Evolutionary conservation across 2,888 invertebrate genomes (phyloP).

Genomic region (Cerceris rybyensis): DNA sequence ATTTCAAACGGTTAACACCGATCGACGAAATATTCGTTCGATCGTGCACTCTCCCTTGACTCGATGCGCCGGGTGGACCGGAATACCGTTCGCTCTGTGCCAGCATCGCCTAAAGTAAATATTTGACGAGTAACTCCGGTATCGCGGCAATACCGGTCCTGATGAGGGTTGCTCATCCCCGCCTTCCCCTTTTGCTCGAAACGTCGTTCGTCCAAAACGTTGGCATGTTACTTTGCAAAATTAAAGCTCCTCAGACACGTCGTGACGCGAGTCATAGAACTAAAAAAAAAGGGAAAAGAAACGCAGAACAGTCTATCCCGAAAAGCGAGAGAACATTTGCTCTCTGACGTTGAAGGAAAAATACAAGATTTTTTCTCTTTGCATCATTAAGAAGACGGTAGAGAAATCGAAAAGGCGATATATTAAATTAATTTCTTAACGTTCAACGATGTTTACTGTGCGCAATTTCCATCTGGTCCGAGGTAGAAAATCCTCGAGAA

Average conservation of each 20-base stretch:
- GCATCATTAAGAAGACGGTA: too few relatives aligned
- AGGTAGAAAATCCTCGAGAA: background rate
- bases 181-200: constrained; percentile 43
- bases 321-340: too few relatives aligned
- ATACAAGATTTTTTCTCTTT: too few relatives aligned
- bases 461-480: background rate
- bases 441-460: background rate
- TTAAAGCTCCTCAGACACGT: constrained; percentile 47
- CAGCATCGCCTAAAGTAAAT: constrained; percentile 71
- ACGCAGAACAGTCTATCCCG: too few relatives aligned
- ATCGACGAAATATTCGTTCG: constrained; percentile 52
- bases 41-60: constrained; percentile 27
- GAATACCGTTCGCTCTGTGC: constrained; percentile 50
- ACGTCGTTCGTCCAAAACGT: constrained; percentile 29
- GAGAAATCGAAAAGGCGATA: too few relatives aligned
- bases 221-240: constrained; percentile 62
- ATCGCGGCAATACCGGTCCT: constrained; percentile 64
- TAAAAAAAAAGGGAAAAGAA: background rate
- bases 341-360: too few relatives aligned
- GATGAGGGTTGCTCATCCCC: constrained; percentile 67
- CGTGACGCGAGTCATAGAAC: background rate
- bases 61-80: constrained; percentile 34
- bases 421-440: too few relatives aligned
- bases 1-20: background rate
- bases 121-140: constrained; percentile 71